Evolutionary conservation across 2,797 vertebrate species (phyloP).

Genomic region (Thamnophis elegans): DNA sequence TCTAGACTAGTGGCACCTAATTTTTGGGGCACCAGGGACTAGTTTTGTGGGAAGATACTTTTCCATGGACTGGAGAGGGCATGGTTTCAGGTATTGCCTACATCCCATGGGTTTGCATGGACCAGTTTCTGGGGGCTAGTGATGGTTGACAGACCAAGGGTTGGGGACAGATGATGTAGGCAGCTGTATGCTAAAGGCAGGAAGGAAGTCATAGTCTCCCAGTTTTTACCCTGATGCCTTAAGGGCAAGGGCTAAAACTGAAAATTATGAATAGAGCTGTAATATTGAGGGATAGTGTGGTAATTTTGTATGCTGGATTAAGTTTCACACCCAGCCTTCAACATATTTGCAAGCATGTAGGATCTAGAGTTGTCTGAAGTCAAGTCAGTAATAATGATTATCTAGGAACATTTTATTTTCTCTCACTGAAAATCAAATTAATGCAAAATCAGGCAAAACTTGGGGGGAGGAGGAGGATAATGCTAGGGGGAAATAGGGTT

Average conservation of each 20-base stretch:
- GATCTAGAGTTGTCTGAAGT: background rate
- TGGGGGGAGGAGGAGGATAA: background rate
- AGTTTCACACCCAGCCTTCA: background rate
- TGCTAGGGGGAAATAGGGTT: too few species aligned
- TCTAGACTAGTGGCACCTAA: background rate
- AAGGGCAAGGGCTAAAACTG: background rate
- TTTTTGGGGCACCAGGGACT: too few species aligned
- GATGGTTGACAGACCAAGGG: rapidly evolving
- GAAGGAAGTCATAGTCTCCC: background rate
- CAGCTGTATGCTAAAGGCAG: background rate
- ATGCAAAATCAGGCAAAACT: background rate
- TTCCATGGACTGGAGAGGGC: too few species aligned
- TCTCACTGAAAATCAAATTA: background rate
- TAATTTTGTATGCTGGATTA: background rate
- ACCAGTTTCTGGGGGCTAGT: too few species aligned
- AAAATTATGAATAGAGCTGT: background rate
- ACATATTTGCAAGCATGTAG: background rate
- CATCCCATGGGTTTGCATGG: too few species aligned
- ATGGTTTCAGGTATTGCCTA: too few species aligned
- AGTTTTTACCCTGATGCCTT: background rate
- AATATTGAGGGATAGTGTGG: background rate
- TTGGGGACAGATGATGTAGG: background rate
- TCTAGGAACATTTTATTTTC: background rate
- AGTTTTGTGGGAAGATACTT: too few species aligned
- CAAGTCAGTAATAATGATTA: background rate